phyloP scores from a whole-genome alignment of 2,113 vertebrate genomes.

The Heptranchias perlo region DNA sequence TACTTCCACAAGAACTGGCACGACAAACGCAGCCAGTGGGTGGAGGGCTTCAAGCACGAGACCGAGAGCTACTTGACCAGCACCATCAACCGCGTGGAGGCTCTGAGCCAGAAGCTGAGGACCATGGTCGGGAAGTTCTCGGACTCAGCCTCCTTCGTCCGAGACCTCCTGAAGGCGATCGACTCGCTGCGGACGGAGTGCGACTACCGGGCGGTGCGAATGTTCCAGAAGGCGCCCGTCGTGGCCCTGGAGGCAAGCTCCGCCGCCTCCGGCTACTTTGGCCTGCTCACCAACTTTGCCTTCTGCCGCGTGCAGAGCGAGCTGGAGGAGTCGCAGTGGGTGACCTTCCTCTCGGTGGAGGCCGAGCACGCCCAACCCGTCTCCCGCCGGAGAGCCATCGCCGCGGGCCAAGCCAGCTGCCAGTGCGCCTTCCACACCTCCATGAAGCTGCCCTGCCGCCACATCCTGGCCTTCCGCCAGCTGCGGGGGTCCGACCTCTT shows the following conservation, averaged over 20 bases:
- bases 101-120: constrained; percentile 2
- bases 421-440: constrained; percentile 22
- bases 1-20: constrained; percentile 17
- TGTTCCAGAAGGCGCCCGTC: neutral
- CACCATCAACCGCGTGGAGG: neutral
- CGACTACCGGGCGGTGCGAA: neutral
- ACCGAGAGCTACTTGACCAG: constrained; percentile 24
- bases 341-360: neutral
- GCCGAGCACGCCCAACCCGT: neutral
- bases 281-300: neutral
- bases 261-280: neutral
- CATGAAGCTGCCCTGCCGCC: constrained; percentile 6
- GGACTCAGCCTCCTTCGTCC: neutral
- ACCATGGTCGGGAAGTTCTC: neutral
- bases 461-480: constrained; percentile 5
- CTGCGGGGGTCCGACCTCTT: neutral
- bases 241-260: neutral
- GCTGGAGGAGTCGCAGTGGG: constrained; percentile 1
- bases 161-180: neutral
- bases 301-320: neutral
- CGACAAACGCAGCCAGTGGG: neutral
- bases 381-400: neutral
- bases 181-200: neutral
- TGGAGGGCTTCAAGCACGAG: constrained; percentile 21
- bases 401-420: neutral